phyloP scores from a whole-genome alignment of 1,140 invertebrate genomes.

The Theocolax elegans region DNA sequence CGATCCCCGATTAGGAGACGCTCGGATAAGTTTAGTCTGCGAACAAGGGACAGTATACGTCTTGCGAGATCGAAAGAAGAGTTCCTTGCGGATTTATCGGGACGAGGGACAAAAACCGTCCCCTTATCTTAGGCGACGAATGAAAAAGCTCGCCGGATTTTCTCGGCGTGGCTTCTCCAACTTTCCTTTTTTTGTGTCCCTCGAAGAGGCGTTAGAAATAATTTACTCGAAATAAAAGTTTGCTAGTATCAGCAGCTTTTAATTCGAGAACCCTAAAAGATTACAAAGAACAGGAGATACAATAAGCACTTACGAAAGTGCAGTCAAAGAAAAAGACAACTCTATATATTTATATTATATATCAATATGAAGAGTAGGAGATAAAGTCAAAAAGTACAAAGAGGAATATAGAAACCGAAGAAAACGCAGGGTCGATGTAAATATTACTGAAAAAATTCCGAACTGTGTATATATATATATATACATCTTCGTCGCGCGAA shows the following conservation, averaged over 20 bases:
- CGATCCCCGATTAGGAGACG: constrained; percentile 1
- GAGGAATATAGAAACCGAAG: no score
- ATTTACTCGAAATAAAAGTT: no score
- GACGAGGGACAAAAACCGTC: not conserved
- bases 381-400: no score
- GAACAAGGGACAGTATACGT: constrained; percentile 10
- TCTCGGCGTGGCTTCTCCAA: not conserved
- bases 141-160: constrained; percentile 24
- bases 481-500: constrained; percentile 18
- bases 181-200: not conserved
- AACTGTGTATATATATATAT: no score
- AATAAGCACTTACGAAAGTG: no score
- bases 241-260: no score
- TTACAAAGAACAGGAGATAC: no score
- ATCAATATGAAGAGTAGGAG: no score
- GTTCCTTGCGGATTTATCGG: constrained; percentile 30
- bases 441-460: constrained; percentile 19
- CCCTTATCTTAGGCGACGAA: constrained; percentile 15
- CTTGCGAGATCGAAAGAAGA: not conserved
- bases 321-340: no score
- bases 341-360: no score
- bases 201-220: no score
- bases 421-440: not conserved
- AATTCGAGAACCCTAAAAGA: no score
- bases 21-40: constrained; percentile 5